Percentiles rank a stretch among this genome's conserved stretches.
phyloP scores from a whole-genome alignment of 2,113 vertebrate genomes.

The Proteles cristata region DNA sequence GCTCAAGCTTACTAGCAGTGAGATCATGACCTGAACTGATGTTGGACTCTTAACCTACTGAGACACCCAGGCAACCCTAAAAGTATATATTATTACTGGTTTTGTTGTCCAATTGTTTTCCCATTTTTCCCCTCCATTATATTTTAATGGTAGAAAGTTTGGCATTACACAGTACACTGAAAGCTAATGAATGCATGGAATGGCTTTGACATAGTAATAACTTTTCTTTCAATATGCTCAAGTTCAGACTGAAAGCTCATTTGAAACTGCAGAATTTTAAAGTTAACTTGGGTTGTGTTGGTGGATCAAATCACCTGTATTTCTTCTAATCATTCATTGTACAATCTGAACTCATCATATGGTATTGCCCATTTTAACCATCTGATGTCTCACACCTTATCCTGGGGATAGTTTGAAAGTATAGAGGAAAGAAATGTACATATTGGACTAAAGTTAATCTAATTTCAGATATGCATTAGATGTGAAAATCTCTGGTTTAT shows the following conservation, averaged over 20 bases:
- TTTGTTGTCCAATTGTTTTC: background rate
- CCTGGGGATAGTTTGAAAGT: background rate
- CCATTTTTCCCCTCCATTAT: background rate
- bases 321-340: background rate
- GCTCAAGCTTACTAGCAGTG: too few species aligned
- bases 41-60: too few species aligned
- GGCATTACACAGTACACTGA: background rate
- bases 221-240: background rate
- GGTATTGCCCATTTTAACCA: background rate
- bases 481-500: background rate
- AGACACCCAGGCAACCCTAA: too few species aligned
- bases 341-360: background rate
- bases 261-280: background rate
- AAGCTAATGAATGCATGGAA: background rate
- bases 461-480: background rate
- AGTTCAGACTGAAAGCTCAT: slow-evolving; percentile 8
- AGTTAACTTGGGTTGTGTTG: background rate
- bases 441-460: slow-evolving; percentile 25
- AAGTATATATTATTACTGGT: background rate
- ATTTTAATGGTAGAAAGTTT: background rate
- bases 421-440: background rate
- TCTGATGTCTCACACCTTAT: background rate
- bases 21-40: too few species aligned
- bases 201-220: background rate
- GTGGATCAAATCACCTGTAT: background rate